These are phyloP conservation scores for Cetonia aurata DNA, from an alignment of 2,888 invertebrate species.

Conservation along the genomic window DNA sequence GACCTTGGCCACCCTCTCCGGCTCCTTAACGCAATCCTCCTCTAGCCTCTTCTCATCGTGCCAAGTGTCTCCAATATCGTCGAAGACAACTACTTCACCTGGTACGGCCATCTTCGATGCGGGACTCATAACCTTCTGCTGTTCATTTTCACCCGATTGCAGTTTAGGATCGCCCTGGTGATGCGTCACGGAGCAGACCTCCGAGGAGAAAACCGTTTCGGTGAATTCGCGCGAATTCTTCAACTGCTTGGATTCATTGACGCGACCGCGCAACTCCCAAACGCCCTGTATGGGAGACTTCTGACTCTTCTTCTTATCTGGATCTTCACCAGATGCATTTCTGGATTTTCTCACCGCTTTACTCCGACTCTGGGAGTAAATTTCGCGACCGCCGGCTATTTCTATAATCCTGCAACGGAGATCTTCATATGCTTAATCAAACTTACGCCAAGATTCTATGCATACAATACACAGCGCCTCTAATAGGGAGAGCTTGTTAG, in stretches of 20 bases:
- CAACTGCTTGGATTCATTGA: constrained; percentile 61
- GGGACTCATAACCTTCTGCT: constrained; percentile 68
- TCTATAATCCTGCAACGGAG: constrained; percentile 73
- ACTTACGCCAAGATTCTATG: background rate
- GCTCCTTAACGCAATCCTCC: constrained; percentile 52
- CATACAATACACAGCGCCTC: background rate
- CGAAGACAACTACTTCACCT: constrained; percentile 87
- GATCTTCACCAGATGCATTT: constrained; percentile 64
- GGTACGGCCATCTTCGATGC: constrained; percentile 75
- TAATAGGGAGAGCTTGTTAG: too few relatives aligned
- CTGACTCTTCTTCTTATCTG: constrained; percentile 65
- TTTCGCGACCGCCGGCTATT: constrained; percentile 86
- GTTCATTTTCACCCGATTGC: constrained; percentile 64
- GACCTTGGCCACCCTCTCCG: constrained; percentile 72
- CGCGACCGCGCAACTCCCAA: constrained; percentile 72
- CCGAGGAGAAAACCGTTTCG: constrained; percentile 74
- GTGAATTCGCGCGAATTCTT: constrained; percentile 70
- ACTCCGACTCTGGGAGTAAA: constrained; percentile 85
- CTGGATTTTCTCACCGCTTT: constrained; percentile 82
- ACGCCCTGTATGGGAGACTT: constrained; percentile 71
- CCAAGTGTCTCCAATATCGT: constrained; percentile 88
- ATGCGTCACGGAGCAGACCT: constrained; percentile 72
- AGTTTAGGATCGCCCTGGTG: constrained; percentile 62
- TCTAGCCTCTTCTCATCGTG: constrained; percentile 69
- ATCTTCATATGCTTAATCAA: background rate